Conservation (phyloP, 2,888 invertebrate genomes). For the Leptinotarsa haldemani region DNA sequence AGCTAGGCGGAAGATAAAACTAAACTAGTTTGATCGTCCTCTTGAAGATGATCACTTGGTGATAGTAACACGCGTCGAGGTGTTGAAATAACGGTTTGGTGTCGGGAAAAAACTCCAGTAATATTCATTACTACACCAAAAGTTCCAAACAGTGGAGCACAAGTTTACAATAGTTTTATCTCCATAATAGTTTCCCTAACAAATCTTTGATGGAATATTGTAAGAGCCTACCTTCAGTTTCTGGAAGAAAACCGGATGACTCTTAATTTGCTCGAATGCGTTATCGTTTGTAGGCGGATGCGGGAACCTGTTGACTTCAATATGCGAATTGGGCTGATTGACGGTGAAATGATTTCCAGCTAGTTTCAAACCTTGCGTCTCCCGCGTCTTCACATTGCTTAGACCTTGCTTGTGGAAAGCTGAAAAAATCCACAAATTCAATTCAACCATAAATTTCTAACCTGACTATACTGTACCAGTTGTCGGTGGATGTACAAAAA, state of each 20-base stretch:
- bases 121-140: no score
- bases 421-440: neutral
- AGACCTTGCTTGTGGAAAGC: conserved; percentile 18
- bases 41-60: no score
- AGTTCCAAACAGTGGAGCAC: no score
- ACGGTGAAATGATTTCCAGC: conserved; percentile 21
- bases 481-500: conserved; percentile 16
- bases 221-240: neutral
- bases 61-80: no score
- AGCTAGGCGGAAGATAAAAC: no score
- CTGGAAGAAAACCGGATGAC: conserved; percentile 6
- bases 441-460: no score
- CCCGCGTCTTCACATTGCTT: conserved; percentile 24
- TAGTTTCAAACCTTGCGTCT: conserved; percentile 16
- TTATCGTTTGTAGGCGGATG: conserved; percentile 19
- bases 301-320: conserved; percentile 16
- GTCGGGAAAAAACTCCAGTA: no score
- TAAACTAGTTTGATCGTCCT: no score
- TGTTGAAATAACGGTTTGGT: no score
- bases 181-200: neutral
- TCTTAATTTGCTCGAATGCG: conserved; percentile 21
- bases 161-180: no score
- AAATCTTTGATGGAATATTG: conserved; percentile 22
- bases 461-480: neutral
- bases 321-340: conserved; percentile 22